Evolutionary conservation across 2,113 vertebrate species (phyloP).

Genomic region (Forbesichthys agassizii): DNA sequence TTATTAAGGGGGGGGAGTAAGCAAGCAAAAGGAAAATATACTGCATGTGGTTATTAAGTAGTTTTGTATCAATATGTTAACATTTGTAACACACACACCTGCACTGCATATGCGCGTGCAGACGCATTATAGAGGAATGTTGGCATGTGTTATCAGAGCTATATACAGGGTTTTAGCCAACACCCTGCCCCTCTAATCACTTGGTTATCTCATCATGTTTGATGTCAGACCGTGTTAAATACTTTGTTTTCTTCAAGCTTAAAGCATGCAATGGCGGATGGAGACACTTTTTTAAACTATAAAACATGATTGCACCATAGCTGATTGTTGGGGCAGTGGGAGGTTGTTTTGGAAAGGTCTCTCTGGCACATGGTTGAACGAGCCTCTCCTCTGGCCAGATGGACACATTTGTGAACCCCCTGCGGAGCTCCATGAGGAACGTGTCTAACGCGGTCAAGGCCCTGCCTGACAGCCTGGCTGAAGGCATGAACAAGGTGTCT

Average conservation of each 20-base stretch:
- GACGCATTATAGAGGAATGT: not conserved
- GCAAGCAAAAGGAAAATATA: too few relatives aligned
- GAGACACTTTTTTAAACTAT: too few relatives aligned
- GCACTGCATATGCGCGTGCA: not conserved
- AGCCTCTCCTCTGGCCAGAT: constrained; percentile 76
- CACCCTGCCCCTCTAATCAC: too few relatives aligned
- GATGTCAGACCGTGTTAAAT: too few relatives aligned
- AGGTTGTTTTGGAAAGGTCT: not conserved
- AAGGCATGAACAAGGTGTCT: constrained; percentile 97
- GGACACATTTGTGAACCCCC: constrained; percentile 98
- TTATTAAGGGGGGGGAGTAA: not conserved
- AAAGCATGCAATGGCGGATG: too few relatives aligned
- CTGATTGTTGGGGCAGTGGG: too few relatives aligned
- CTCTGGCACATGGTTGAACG: not conserved
- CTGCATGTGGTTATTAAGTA: too few relatives aligned
- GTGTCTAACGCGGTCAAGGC: constrained; percentile 97
- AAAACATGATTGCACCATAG: too few relatives aligned
- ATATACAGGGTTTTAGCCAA: not conserved
- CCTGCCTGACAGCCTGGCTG: constrained; percentile 95
- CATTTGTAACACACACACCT: too few relatives aligned
- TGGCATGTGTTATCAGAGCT: not conserved
- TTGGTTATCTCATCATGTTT: too few relatives aligned
- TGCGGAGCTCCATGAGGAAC: constrained; percentile 98
- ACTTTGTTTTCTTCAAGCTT: too few relatives aligned
- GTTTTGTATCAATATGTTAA: too few relatives aligned